Evolutionary conservation across 92 coral and sea anemone genomes (phyloP), one percentile per base, ranked within the genome.

Genomic region (Micromussa lordhowensis): DNA sequence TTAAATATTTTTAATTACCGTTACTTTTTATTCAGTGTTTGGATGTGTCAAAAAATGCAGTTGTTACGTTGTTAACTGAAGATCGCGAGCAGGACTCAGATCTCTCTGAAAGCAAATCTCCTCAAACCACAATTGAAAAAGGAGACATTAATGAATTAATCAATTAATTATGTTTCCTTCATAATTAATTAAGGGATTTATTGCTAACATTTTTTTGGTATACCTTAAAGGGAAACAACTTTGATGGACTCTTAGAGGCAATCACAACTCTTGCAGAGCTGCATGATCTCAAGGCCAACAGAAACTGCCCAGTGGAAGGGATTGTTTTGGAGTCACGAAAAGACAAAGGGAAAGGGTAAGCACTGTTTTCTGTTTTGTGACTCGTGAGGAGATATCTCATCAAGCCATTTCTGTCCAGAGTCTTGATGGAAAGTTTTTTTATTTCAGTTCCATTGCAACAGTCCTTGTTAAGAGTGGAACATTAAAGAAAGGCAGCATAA

Each of bases 301-400:
- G n/a, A 30, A 89, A 88, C 14, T 82, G 95, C 17, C 79, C 85
- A 48, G 98, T 91, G 26, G 96, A 97, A 81, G 99, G 98, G 70
- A 93, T 97, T 19, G 86, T 97, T 53, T 84, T 97, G 63, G 99
- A 97, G 94, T 94, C 99, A 26, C 91, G 91, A 72, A 93, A 89
- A 66, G 96, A 96, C 89, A 96, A 87, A 82, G 97, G 98, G 21
- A 90, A 91, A 75, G 99, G 99, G 99, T 96, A 83, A 6, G 13
- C 51, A 44, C 61, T 55, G 22, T 55, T 55, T 54, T 55, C 61
- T 55, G 61, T 4, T 54, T 55, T 55, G 22, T 55, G 61, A 55
- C n/a, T n/a, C n/a, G n/a, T 55, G 61, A 15, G 61, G 10, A 44
- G 4, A 16, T 16, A 19, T 55, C 22, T 55, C 61, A 55, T 55